Conservation (phyloP, 1,140 invertebrate species). For the Drosophila triauraria region DNA sequence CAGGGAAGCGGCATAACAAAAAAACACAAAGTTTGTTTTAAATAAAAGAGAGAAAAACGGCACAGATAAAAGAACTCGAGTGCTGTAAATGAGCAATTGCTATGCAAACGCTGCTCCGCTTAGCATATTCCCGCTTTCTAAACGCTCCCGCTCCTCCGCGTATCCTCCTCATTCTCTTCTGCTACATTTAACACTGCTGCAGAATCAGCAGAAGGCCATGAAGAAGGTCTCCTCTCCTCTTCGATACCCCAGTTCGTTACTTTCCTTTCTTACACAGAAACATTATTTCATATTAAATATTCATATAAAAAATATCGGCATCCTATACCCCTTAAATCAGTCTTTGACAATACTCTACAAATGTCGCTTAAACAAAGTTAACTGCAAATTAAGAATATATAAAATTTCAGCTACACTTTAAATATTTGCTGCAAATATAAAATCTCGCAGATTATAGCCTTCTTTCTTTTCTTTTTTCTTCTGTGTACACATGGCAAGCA, state of each 20-base stretch:
- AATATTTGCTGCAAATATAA: neutral
- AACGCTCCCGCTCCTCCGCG: constrained; percentile 43
- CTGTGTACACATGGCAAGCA: constrained; percentile 29
- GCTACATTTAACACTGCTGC: constrained; percentile 67
- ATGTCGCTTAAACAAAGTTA: too few species aligned
- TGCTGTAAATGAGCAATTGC: constrained; percentile 76
- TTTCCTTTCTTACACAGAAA: constrained; percentile 14
- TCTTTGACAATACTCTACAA: too few species aligned
- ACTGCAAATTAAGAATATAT: neutral
- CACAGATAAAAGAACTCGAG: constrained; percentile 22
- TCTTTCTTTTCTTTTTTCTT: neutral
- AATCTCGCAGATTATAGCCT: neutral
- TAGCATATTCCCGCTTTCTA: constrained; percentile 81
- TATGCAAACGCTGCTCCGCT: constrained; percentile 73
- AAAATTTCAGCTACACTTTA: neutral
- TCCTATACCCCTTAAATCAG: too few species aligned
- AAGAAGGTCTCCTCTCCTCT: constrained; percentile 3
- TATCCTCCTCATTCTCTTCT: constrained; percentile 37
- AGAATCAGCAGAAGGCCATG: constrained; percentile 5
- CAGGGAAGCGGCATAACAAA: constrained; percentile 27
- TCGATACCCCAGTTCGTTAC: constrained; percentile 23
- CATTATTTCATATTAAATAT: neutral
- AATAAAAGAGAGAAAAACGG: constrained; percentile 23
- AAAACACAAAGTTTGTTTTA: constrained; percentile 48
- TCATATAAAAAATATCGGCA: neutral